A percentile compares a stretch with the other conserved stretches of the same genome.
These are phyloP conservation scores for Ailurus styani DNA, from an alignment of 2,113 vertebrate species.

Conservation along the genomic window DNA sequence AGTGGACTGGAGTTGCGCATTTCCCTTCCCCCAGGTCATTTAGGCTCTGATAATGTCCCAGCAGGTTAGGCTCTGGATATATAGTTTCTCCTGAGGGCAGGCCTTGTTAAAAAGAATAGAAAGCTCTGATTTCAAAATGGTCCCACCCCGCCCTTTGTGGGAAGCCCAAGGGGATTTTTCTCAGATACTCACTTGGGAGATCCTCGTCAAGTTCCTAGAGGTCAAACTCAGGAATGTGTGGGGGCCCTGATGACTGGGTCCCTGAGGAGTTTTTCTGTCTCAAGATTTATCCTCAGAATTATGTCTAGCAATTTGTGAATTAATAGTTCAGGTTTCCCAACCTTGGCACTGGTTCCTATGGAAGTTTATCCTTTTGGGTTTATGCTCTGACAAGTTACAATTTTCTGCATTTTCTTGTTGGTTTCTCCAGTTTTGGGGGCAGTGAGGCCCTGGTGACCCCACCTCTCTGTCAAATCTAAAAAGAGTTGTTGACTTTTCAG, in stretches of 20 bases:
- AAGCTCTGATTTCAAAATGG: not conserved
- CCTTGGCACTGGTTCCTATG: not conserved
- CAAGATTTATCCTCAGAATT: not conserved
- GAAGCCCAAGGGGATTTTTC: not conserved
- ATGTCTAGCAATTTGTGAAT: not conserved
- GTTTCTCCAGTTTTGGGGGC: not conserved
- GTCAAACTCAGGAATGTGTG: not conserved
- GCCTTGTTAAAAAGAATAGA: not conserved
- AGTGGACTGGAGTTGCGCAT: not conserved
- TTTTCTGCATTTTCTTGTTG: not conserved
- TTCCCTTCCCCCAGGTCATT: no score
- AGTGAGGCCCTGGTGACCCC: not conserved
- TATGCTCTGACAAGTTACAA: not conserved
- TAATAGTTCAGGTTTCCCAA: not conserved
- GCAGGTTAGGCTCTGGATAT: not conserved
- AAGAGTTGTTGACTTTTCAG: not conserved
- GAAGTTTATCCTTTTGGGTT: not conserved
- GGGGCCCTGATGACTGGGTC: not conserved
- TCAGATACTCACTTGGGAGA: not conserved
- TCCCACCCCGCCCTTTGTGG: not conserved
- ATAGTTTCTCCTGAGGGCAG: not conserved
- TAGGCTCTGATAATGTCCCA: not conserved
- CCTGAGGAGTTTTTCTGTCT: fast-evolving
- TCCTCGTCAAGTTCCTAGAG: not conserved
- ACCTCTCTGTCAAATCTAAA: not conserved